Conservation (phyloP, 1,140 invertebrate genomes). For the Berghia stephanieae region DNA sequence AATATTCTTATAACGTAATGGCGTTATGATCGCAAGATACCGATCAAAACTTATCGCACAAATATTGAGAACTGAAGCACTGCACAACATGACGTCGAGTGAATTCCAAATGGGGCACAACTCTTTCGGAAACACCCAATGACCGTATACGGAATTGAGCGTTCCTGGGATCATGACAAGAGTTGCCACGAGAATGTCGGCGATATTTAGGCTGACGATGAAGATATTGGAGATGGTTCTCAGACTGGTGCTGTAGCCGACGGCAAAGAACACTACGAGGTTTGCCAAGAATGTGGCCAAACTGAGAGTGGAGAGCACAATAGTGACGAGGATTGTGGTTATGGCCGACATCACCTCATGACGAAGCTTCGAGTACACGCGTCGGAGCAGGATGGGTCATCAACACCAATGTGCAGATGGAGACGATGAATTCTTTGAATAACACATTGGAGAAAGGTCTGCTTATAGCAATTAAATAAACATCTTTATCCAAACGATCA, state of each 20-base stretch:
- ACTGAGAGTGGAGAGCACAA: slow-evolving; percentile 44
- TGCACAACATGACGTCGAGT: slow-evolving; percentile 98
- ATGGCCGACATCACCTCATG: background rate
- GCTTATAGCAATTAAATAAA: background rate
- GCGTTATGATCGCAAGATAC: slow-evolving; percentile 98
- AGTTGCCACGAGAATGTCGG: slow-evolving; percentile 87
- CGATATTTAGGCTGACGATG: slow-evolving; percentile 92
- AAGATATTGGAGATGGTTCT: slow-evolving; percentile 94
- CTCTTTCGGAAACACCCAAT: slow-evolving; percentile 93
- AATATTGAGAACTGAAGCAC: slow-evolving; percentile 96
- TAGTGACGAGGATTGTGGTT: slow-evolving; percentile 37
- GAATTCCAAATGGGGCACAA: slow-evolving; percentile 99
- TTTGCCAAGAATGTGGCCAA: slow-evolving; percentile 80
- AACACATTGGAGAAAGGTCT: background rate
- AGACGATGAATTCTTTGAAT: background rate
- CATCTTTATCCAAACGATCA: background rate
- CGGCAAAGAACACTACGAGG: slow-evolving; percentile 84
- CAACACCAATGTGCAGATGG: background rate
- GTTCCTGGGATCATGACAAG: slow-evolving; percentile 78
- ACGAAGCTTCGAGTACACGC: too few relatives aligned
- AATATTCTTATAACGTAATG: slow-evolving; percentile 94
- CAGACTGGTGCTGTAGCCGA: slow-evolving; percentile 86
- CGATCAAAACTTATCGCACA: slow-evolving; percentile 97
- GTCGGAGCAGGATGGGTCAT: background rate
- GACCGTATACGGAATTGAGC: slow-evolving; percentile 68